Evolutionary conservation across 2,113 vertebrate genomes (phyloP).

Genomic region (Gopherus flavomarginatus): DNA sequence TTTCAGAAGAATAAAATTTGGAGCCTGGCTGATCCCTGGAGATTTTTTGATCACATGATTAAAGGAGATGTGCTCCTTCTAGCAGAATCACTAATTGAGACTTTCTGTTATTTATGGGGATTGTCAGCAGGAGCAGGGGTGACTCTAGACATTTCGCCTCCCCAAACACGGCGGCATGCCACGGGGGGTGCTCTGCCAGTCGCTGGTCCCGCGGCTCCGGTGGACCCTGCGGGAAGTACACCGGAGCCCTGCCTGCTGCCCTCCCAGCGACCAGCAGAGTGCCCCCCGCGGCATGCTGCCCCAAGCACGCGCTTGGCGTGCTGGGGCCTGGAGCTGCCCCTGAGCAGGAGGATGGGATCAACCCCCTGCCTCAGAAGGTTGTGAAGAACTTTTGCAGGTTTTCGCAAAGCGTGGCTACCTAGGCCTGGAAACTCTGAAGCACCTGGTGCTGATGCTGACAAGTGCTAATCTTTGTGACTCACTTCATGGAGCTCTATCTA

Average conservation of each 20-base stretch:
- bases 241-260: too few relatives aligned
- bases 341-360: background rate
- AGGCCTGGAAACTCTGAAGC: background rate
- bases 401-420: background rate
- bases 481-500: background rate
- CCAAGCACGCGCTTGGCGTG: too few relatives aligned
- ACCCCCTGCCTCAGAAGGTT: rapidly evolving
- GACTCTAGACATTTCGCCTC: too few relatives aligned
- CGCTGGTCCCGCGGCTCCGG: too few relatives aligned
- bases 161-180: too few relatives aligned
- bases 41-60: background rate
- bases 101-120: background rate
- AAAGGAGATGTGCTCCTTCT: background rate
- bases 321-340: too few relatives aligned
- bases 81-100: background rate
- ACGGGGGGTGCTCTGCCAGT: too few relatives aligned
- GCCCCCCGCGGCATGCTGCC: too few relatives aligned
- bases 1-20: background rate
- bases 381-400: background rate
- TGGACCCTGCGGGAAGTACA: too few relatives aligned
- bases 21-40: background rate
- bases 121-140: background rate
- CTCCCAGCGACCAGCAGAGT: too few relatives aligned
- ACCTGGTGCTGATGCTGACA: background rate
- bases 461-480: background rate